Evolutionary conservation across 2,797 vertebrate species (phyloP), one percentile per base, ranked within the genome.

Genomic region (Aythya fuligula): DNA sequence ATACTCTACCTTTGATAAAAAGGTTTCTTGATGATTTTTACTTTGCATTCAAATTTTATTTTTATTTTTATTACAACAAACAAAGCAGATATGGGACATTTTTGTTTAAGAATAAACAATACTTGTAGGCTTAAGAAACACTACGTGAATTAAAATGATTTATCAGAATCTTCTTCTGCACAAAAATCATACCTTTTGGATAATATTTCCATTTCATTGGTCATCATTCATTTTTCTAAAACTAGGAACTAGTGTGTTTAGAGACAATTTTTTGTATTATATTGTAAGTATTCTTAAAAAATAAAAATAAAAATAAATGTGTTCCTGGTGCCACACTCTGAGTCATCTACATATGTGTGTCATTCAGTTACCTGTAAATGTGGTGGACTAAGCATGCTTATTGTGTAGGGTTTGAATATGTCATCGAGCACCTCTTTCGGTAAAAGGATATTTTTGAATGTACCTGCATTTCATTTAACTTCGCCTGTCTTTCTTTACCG

Each of bases 151-250:
- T 53, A 53, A 85, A 82, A 58, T 72, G 3, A 41, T 47, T 64
- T 70, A 18, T 22, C 34, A 49, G 6, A 34, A 3, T 0, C 4
- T 32, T 57, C 43, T 78, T 49, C 5, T 19, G 5, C 21, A 30
- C 58, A 72, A 69, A 91, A 60, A 8, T 30, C 0, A 20, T 69
- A 15, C 22, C 8, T 76, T 80, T 57, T 47, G 12, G 9, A 21
- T 47, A 43, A 2, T 47, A 80, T 69, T 80, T 61, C n/a, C 8
- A 34, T 56, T 76, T 67, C 6, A 11, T 19, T 65, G 19, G 36
- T 60, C 21, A 27, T 6, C 34, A 58, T 43, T 67, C 1, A 36
- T 57, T 82, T 75, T 76, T 83, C 8, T n/a, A 82, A 49, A 78
- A 19, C 61, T 38, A 82, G 27, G 28, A 85, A 13, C 5, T 41